These are phyloP conservation scores for Neomorphus geoffroyi DNA, from an alignment of 2,797 vertebrate species.

Conservation along the genomic window DNA sequence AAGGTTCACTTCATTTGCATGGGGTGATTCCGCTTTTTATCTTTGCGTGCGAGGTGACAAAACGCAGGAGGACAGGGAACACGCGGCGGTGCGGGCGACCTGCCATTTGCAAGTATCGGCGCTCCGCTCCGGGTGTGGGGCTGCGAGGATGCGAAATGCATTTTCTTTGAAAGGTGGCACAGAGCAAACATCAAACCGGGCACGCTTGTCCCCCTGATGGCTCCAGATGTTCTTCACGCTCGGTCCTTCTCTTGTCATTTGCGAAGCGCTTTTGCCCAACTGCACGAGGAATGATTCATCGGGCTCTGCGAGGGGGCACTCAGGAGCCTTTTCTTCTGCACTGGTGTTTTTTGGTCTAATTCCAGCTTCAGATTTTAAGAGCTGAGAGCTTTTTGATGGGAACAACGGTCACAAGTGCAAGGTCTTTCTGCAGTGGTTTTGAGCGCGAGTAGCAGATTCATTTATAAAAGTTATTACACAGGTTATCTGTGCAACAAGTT, in stretches of 20 bases:
- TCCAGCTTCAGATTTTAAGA: background rate
- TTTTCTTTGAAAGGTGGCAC: background rate
- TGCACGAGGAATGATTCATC: fast-evolving
- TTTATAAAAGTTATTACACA: background rate
- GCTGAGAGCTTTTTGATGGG: background rate
- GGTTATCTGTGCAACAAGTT: background rate
- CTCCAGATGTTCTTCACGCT: background rate
- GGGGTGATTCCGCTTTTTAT: background rate
- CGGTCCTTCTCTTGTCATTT: background rate
- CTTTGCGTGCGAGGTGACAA: fast-evolving
- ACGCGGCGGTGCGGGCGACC: fast-evolving
- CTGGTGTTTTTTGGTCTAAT: background rate
- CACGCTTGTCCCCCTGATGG: fast-evolving
- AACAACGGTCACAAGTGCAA: background rate
- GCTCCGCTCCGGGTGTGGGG: fast-evolving
- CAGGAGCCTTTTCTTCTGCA: fast-evolving
- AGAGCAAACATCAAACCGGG: fast-evolving
- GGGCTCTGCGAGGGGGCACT: fast-evolving
- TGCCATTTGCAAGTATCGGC: fast-evolving
- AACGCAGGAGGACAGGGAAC: fast-evolving
- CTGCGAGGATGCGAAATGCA: fast-evolving
- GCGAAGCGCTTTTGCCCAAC: background rate
- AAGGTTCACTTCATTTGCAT: fast-evolving
- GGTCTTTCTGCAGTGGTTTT: background rate
- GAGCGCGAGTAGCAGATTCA: background rate